Base-by-base conservation (phyloP, 2,888 invertebrate genomes). In the Horisme vitalbata region DNA sequence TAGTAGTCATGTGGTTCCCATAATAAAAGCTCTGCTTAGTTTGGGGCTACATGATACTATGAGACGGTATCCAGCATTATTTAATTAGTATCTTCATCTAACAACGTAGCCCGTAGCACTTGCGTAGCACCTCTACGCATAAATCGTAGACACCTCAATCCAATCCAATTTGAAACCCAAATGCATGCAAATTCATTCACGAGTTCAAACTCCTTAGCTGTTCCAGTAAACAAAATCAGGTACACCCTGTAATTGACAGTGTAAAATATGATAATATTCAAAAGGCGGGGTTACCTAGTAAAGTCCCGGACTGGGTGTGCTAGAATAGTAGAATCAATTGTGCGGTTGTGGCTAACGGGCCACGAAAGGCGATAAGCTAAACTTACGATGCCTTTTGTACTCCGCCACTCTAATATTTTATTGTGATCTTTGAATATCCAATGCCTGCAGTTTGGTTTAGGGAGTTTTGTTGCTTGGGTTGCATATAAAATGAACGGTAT, bases 301-400 rank as follows among this genome's bases (percentile, higher is more conserved):
- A 68, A 73, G 76, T 75, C 69, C 67, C 70, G 63, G 66, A 63
- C 67, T 63, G 65, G 61, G 71, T 71, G 67, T 68, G 71, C 55
- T 63, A 57, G 63, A 66, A 61, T 69, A 56, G 64, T 77, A 68
- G 75, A 83, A 82, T 83, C 85, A 84, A 85, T 85, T 83, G 84
- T 79, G 74, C 70, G 74, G 68, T 72, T 70, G 78, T 70, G 76
- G 79, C 72, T 82, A 83, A 82, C 84, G 83, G 77, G 75, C 71
- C 74, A 75, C 68, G 74, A 67, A 71, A 68, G 71, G 72, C 83
- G 83, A 83, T 84, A 85, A 84, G 82, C 76, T 69, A 72, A 81
- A 84, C 79, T 78, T 84, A 84, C 79, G 82, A 73, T 71, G 70
- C 71, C 82, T 81, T 77, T 84, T 83, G 81, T 82, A 81, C 71